phyloP scores from a whole-genome alignment of 1,140 invertebrate species.

The Conus ventricosus region DNA sequence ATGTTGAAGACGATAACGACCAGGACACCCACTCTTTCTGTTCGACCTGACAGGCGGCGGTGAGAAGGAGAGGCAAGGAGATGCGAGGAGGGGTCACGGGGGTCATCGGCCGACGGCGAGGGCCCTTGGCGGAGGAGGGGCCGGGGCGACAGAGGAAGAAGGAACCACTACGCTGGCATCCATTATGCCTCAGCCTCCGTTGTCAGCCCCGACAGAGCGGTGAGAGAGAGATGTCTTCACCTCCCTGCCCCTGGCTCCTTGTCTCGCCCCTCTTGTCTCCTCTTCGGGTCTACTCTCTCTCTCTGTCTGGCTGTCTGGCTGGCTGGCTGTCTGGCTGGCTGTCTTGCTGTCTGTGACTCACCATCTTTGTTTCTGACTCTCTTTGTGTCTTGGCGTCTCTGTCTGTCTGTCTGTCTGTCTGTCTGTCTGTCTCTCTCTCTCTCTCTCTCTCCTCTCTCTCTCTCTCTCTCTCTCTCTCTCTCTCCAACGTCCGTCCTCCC shows the following conservation, averaged over 20 bases:
- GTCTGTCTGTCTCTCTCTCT: no score
- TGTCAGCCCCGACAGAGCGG: background rate
- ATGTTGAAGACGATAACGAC: no score
- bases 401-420: background rate
- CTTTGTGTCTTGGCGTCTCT: background rate
- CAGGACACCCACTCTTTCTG: no score
- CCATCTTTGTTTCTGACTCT: no score
- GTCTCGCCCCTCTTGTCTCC: no score
- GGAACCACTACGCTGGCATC: background rate
- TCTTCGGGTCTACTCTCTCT: no score
- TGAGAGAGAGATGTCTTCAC: background rate
- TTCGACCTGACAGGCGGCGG: background rate
- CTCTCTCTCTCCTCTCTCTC: background rate
- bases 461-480: conserved; percentile 16
- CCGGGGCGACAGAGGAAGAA: background rate
- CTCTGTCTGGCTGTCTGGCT: no score
- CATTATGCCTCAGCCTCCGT: background rate
- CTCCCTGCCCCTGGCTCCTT: no score
- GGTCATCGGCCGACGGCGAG: background rate
- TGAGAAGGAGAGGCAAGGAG: background rate
- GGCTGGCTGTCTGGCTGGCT: no score
- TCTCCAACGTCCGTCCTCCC: background rate
- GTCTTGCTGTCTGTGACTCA: no score
- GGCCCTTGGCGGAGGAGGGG: background rate
- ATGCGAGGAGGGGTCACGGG: background rate